A percentile compares a stretch with the other conserved stretches of the same genome.
These are phyloP conservation scores for Vireo altiloquus DNA, from an alignment of 2,113 vertebrate genomes.

Conservation along the genomic window DNA sequence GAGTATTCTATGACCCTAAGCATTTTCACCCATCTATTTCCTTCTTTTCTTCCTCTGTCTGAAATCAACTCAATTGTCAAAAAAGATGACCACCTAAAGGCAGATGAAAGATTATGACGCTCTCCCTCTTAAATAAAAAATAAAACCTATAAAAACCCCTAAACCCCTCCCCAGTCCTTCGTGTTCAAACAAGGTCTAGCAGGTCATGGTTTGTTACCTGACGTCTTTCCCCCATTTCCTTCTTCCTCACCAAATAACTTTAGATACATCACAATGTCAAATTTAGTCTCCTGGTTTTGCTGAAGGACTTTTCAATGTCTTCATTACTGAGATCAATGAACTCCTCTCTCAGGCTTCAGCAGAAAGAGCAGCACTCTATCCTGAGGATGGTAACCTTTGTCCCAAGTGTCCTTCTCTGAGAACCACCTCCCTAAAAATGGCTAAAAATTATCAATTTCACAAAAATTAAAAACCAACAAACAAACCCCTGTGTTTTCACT, in stretches of 20 bases:
- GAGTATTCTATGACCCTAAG: background rate
- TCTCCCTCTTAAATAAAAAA: background rate
- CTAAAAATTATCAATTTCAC: background rate
- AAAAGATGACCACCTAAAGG: background rate
- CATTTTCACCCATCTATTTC: background rate
- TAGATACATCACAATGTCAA: background rate
- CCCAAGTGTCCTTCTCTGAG: background rate
- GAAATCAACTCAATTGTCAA: background rate
- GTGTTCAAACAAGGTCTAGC: background rate
- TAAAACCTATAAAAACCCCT: background rate
- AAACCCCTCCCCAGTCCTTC: background rate
- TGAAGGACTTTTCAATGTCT: background rate
- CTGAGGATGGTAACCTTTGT: background rate
- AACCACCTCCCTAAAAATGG: background rate
- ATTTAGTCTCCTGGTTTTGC: background rate
- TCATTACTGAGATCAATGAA: constrained; percentile 16
- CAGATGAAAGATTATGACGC: background rate
- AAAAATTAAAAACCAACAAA: background rate
- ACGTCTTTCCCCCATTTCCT: background rate
- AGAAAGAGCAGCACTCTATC: background rate
- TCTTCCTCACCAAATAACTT: background rate
- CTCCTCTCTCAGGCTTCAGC: background rate
- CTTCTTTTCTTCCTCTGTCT: background rate
- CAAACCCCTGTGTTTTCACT: background rate
- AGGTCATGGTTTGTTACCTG: background rate